A percentile compares a stretch with the other conserved stretches of the same genome.
Evolutionary conservation across 2,113 vertebrate species (phyloP).

Genomic region (Oncorhynchus gorbuscha): DNA sequence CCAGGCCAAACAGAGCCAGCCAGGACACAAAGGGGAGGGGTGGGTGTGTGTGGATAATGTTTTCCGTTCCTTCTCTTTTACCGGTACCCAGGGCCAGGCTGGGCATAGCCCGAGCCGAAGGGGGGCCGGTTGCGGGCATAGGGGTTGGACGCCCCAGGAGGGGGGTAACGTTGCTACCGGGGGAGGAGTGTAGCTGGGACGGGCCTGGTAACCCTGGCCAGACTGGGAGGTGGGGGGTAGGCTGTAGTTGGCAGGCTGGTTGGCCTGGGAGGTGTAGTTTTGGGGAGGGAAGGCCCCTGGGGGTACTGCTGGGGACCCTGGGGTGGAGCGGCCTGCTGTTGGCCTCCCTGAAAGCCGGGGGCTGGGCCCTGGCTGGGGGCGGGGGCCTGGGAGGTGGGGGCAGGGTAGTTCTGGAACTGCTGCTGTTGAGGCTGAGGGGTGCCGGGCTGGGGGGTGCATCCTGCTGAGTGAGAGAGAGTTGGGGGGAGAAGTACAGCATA

Average conservation of each 20-base stretch:
- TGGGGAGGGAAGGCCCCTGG: slow-evolving; percentile 85
- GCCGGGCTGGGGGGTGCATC: slow-evolving; percentile 84
- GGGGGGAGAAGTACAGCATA: neutral
- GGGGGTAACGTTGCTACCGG: slow-evolving; percentile 85
- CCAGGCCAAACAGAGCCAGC: slow-evolving; percentile 42
- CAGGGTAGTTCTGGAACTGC: slow-evolving; percentile 89
- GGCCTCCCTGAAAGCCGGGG: slow-evolving; percentile 77
- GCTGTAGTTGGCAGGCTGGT: slow-evolving; percentile 85
- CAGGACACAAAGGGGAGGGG: slow-evolving; percentile 36
- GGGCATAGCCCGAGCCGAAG: slow-evolving; percentile 90
- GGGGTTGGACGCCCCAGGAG: slow-evolving; percentile 87
- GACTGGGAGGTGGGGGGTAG: slow-evolving; percentile 84
- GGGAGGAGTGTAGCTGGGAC: slow-evolving; percentile 87
- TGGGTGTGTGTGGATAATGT: slow-evolving; percentile 16
- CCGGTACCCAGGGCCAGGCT: slow-evolving; percentile 95
- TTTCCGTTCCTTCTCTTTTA: slow-evolving; percentile 66
- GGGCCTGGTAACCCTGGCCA: slow-evolving; percentile 79
- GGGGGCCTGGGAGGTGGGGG: slow-evolving; percentile 81
- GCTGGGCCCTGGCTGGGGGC: slow-evolving; percentile 72
- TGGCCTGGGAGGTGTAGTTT: slow-evolving; percentile 88
- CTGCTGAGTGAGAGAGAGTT: slow-evolving; percentile 65
- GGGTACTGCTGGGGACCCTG: slow-evolving; percentile 85
- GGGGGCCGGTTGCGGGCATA: slow-evolving; percentile 90
- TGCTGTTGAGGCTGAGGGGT: slow-evolving; percentile 82
- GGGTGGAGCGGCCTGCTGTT: slow-evolving; percentile 74